A percentile compares a stretch with the other conserved stretches of the same genome.
Conservation (phyloP, 2,888 invertebrate species). For the Tiliacea aurago region DNA sequence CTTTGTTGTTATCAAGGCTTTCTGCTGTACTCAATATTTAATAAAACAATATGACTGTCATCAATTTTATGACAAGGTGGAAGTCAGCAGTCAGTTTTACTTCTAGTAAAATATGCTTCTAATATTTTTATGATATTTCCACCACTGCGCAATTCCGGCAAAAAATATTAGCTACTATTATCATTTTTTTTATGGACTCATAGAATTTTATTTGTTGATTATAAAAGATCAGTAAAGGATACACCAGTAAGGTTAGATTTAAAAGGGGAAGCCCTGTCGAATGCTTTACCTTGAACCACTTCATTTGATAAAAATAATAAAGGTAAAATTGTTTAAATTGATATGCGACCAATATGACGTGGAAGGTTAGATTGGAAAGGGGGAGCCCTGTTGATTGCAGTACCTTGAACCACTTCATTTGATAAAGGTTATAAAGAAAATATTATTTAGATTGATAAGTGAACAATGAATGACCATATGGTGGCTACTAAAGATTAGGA, state of each 20-base stretch:
- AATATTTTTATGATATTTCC: neutral
- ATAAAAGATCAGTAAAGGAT: constrained; percentile 6
- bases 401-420: neutral
- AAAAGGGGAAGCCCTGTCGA: neutral
- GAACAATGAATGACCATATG: too few species aligned
- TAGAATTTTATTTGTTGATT: neutral
- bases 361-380: neutral
- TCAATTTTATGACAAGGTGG: neutral
- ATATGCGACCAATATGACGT: too few species aligned
- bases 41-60: too few species aligned
- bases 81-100: neutral
- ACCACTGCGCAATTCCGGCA: too few species aligned
- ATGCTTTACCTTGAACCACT: neutral
- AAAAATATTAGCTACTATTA: neutral
- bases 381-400: neutral
- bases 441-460: neutral
- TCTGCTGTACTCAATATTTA: too few species aligned
- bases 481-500: neutral
- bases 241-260: neutral
- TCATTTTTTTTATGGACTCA: neutral
- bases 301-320: neutral
- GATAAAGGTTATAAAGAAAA: neutral
- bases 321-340: too few species aligned
- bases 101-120: neutral
- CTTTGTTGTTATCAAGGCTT: too few species aligned